Conservation (phyloP, 2,888 invertebrate genomes). For the Dynastes maya region DNA sequence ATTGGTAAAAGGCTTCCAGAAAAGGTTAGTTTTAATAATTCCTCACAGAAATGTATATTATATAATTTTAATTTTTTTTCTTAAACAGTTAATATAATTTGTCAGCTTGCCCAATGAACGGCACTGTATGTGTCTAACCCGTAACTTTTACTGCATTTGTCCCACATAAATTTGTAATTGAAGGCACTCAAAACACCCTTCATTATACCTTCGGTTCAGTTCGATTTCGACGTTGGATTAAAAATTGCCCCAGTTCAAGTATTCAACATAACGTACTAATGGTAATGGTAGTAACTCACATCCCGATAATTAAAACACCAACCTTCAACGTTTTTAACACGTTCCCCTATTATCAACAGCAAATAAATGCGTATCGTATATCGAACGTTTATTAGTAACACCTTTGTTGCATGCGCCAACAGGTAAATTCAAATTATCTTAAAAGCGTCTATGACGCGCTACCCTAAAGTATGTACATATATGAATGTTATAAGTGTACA, state of each 20-base stretch:
- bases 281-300: background rate
- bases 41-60: no score
- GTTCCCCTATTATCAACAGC: background rate
- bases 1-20: no score
- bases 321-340: background rate
- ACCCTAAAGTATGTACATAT: background rate
- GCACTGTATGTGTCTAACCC: no score
- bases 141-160: no score
- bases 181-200: conserved; percentile 38
- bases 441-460: conserved; percentile 27
- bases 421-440: conserved; percentile 26
- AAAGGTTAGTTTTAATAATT: no score
- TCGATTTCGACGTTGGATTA: conserved; percentile 18
- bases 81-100: no score
- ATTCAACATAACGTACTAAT: conserved; percentile 3
- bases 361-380: no score
- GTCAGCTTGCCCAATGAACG: no score
- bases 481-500: background rate
- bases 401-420: background rate
- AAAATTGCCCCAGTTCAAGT: conserved; percentile 37
- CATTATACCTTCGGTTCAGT: background rate
- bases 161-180: conserved; percentile 22
- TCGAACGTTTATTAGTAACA: no score
- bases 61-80: no score
- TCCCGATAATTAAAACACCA: background rate